Percentiles rank a stretch among this genome's conserved stretches.
phyloP scores from a whole-genome alignment of 2,113 vertebrate genomes.

The Canis aureus region DNA sequence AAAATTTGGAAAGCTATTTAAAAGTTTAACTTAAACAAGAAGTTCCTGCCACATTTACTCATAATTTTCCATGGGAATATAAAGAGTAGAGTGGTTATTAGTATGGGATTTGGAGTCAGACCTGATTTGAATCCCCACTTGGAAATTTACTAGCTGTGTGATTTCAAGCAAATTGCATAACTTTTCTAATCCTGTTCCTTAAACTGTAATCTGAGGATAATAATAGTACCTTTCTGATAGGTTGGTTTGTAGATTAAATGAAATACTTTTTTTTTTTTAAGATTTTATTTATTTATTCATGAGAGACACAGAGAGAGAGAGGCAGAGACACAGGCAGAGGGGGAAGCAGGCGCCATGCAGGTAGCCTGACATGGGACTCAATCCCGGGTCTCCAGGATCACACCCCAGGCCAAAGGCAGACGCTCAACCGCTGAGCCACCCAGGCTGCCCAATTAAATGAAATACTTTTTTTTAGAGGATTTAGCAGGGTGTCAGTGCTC shows the following conservation, averaged over 20 bases:
- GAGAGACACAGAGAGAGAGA: no score
- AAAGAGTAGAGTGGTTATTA: conserved; percentile 20
- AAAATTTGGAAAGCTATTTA: conserved; percentile 59
- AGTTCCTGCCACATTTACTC: conserved; percentile 32
- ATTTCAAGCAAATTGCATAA: conserved; percentile 45
- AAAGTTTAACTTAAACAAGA: conserved; percentile 61
- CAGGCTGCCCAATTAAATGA: neutral
- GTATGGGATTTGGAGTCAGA: conserved; percentile 15
- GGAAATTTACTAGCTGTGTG: conserved; percentile 45
- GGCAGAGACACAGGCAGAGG: no score
- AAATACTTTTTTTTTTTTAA: conserved; percentile 37
- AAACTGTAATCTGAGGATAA: neutral
- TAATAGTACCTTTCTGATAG: neutral
- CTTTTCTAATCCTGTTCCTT: conserved; percentile 22
- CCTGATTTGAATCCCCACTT: conserved; percentile 43
- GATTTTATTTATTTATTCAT: no score
- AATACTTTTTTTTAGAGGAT: conserved; percentile 46
- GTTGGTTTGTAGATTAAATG: conserved; percentile 20
- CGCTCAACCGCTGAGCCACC: no score
- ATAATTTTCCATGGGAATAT: conserved; percentile 53
- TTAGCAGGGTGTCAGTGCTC: neutral
- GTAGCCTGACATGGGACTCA: no score
- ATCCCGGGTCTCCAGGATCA: no score
- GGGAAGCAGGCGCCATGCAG: no score
- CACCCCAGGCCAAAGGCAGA: no score